Evolutionary conservation across 2,797 vertebrate genomes (phyloP).

Genomic region (Helarctos malayanus): DNA sequence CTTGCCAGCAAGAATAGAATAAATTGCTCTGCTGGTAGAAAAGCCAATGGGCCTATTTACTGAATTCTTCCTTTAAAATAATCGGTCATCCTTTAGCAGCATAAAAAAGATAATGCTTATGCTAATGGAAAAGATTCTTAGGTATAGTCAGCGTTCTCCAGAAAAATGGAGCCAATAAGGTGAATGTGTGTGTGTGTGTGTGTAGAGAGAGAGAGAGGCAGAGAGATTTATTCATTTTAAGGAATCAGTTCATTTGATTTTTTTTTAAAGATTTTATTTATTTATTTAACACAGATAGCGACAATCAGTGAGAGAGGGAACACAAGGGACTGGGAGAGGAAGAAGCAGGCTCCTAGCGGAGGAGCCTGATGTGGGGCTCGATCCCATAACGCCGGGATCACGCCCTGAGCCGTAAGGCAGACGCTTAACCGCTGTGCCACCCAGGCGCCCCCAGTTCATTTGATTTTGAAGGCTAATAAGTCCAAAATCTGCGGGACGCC

Average conservation of each 20-base stretch:
- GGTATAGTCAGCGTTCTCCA: neutral
- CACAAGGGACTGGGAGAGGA: too few relatives aligned
- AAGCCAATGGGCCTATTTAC: neutral
- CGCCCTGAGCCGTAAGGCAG: too few relatives aligned
- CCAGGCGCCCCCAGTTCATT: neutral
- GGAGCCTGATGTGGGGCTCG: too few relatives aligned
- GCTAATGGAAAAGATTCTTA: neutral
- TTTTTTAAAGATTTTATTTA: too few relatives aligned
- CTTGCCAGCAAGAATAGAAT: neutral
- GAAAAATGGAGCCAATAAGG: neutral
- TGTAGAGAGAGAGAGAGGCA: too few relatives aligned
- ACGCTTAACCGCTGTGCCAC: too few relatives aligned
- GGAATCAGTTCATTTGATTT: neutral
- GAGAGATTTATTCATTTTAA: neutral
- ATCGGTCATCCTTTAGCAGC: neutral
- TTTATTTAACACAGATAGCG: too few relatives aligned
- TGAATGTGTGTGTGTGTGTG: neutral
- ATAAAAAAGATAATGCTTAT: neutral
- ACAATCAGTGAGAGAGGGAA: too few relatives aligned
- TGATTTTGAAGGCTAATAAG: neutral
- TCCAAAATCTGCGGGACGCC: neutral
- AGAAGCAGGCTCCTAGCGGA: too few relatives aligned
- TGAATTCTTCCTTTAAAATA: conserved; percentile 15
- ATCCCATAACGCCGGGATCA: too few relatives aligned
- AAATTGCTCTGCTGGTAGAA: neutral